Conservation (phyloP, 2,888 invertebrate genomes). For the Nineta flava region DNA sequence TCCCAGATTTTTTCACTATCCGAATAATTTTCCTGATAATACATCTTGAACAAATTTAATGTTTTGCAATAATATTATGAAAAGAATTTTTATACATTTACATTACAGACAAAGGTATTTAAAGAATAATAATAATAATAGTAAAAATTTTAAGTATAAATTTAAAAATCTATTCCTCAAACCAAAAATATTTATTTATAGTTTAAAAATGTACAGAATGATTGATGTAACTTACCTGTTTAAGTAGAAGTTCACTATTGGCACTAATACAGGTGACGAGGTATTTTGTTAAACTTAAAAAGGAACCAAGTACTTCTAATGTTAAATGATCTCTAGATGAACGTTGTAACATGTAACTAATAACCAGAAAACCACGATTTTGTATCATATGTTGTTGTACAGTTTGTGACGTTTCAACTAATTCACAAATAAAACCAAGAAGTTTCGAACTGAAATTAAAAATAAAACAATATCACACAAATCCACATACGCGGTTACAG, state of each 20-base stretch:
- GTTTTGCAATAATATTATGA: too few relatives aligned
- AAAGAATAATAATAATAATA: too few relatives aligned
- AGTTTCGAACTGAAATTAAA: conserved; percentile 66
- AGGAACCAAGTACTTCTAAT: conserved; percentile 82
- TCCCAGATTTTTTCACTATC: too few relatives aligned
- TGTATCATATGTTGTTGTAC: conserved; percentile 99
- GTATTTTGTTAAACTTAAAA: conserved; percentile 81
- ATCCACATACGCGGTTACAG: not conserved
- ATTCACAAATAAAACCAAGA: conserved; percentile 91
- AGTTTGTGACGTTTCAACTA: conserved; percentile 91
- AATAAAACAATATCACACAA: conserved; percentile 2
- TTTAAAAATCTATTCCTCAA: too few relatives aligned
- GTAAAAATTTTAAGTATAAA: too few relatives aligned
- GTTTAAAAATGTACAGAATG: too few relatives aligned
- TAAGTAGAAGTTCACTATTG: conserved; percentile 78
- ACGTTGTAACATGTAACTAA: conserved; percentile 90
- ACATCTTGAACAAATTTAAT: too few relatives aligned
- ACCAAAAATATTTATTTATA: too few relatives aligned
- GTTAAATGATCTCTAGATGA: conserved; percentile 88
- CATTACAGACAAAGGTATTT: too few relatives aligned
- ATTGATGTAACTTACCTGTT: conserved; percentile 51
- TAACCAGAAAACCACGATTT: conserved; percentile 94
- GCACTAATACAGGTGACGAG: conserved; percentile 84
- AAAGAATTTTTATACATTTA: too few relatives aligned
- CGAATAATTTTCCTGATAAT: too few relatives aligned